Evolutionary conservation across 2,888 invertebrate species (phyloP).

Genomic region (Synanthedon vespiformis): DNA sequence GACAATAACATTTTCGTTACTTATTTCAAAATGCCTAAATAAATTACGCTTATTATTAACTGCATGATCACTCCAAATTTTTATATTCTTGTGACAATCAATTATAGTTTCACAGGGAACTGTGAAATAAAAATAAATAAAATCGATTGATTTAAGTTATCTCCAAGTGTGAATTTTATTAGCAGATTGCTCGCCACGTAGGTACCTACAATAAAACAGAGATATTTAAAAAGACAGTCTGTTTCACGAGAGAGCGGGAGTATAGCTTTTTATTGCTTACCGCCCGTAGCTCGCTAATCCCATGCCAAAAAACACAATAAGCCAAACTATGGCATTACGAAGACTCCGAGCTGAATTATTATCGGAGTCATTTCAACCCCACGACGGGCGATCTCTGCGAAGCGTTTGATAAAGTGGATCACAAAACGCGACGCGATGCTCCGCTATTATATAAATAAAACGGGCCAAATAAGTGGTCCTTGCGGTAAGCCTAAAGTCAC

Average conservation of each 20-base stretch:
- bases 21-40: too few relatives aligned
- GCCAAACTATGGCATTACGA: slow-evolving; percentile 38
- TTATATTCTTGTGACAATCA: too few relatives aligned
- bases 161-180: too few relatives aligned
- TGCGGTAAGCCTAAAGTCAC: slow-evolving; percentile 49
- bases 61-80: too few relatives aligned
- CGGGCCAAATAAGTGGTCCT: slow-evolving; percentile 58
- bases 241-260: background rate
- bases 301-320: slow-evolving; percentile 61
- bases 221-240: background rate
- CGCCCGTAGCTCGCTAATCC: slow-evolving; percentile 52
- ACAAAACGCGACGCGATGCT: slow-evolving; percentile 45
- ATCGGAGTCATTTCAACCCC: slow-evolving; percentile 58
- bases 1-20: too few relatives aligned
- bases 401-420: slow-evolving; percentile 68
- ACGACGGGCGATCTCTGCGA: slow-evolving; percentile 50
- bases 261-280: slow-evolving; percentile 46
- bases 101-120: too few relatives aligned
- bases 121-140: too few relatives aligned
- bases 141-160: too few relatives aligned
- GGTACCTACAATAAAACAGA: slow-evolving; percentile 3
- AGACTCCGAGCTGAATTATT: slow-evolving; percentile 52
- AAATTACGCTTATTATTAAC: too few relatives aligned
- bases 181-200: background rate
- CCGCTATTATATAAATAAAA: slow-evolving; percentile 59